phyloP scores from a whole-genome alignment of 1,140 invertebrate species.

The Bombus pascuorum region DNA sequence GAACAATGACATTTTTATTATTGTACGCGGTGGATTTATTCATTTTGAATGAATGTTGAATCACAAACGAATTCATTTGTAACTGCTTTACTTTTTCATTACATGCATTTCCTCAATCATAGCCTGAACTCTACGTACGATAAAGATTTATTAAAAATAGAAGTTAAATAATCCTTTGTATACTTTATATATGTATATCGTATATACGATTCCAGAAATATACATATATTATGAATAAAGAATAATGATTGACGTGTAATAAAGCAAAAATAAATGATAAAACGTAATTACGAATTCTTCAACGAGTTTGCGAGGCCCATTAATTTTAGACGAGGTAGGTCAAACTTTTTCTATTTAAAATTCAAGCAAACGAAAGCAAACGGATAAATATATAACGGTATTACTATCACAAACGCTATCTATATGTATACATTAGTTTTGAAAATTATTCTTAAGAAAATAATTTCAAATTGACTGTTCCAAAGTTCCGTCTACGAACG shows the following conservation, averaged over 20 bases:
- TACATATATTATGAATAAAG: neutral
- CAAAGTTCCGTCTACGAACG: neutral
- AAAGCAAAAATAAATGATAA: neutral
- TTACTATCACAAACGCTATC: too few species aligned
- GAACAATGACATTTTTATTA: neutral
- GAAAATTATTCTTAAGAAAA: neutral
- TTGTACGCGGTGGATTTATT: neutral
- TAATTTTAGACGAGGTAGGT: too few species aligned
- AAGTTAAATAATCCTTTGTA: too few species aligned
- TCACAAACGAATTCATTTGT: neutral
- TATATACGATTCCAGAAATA: too few species aligned
- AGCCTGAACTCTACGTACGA: neutral
- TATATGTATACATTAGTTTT: neutral
- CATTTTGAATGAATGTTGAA: neutral
- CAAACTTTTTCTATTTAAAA: neutral
- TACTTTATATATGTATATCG: too few species aligned
- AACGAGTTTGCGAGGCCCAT: too few species aligned
- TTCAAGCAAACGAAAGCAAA: too few species aligned
- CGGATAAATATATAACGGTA: too few species aligned
- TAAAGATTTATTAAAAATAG: too few species aligned
- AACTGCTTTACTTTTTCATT: neutral
- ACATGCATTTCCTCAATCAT: neutral
- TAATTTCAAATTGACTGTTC: neutral
- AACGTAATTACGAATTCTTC: neutral
- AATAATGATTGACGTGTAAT: neutral